A percentile compares a stretch with the other conserved stretches of the same genome.
These are phyloP conservation scores for Phrynocephalus versicolor DNA, from an alignment of 2,113 vertebrate genomes.

Conservation along the genomic window DNA sequence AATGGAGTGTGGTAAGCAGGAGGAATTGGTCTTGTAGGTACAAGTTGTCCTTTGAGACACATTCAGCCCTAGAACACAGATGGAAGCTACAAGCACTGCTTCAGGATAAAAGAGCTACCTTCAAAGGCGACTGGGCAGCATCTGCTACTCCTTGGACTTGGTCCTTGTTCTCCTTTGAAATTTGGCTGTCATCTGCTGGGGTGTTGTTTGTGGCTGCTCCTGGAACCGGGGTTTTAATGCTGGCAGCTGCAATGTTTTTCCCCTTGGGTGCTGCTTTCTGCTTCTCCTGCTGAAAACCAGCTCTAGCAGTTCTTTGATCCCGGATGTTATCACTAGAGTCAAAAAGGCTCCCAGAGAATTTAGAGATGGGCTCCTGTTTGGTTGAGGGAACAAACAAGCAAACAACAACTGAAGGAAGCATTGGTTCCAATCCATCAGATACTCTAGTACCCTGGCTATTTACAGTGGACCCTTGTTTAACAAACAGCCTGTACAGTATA, in stretches of 20 bases:
- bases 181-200: fast-evolving
- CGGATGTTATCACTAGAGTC: constrained; percentile 16
- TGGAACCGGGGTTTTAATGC: constrained; percentile 43
- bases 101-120: constrained; percentile 39
- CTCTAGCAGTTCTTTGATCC: constrained; percentile 53
- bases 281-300: constrained; percentile 56
- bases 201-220: neutral
- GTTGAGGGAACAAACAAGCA: constrained; percentile 23
- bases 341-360: constrained; percentile 70
- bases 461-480: too few relatives aligned
- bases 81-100: neutral
- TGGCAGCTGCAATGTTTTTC: constrained; percentile 38
- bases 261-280: constrained; percentile 59
- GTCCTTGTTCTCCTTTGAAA: constrained; percentile 21
- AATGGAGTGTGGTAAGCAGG: neutral
- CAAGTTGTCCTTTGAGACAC: fast-evolving
- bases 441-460: neutral
- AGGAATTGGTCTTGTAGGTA: neutral
- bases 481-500: too few relatives aligned
- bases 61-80: neutral
- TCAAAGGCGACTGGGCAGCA: constrained; percentile 18
- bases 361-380: constrained; percentile 64
- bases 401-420: neutral
- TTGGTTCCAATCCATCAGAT: neutral
- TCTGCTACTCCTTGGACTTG: constrained; percentile 4